These are phyloP conservation scores for Anniella stebbinsi DNA, from an alignment of 2,797 vertebrate genomes.

Conservation along the genomic window DNA sequence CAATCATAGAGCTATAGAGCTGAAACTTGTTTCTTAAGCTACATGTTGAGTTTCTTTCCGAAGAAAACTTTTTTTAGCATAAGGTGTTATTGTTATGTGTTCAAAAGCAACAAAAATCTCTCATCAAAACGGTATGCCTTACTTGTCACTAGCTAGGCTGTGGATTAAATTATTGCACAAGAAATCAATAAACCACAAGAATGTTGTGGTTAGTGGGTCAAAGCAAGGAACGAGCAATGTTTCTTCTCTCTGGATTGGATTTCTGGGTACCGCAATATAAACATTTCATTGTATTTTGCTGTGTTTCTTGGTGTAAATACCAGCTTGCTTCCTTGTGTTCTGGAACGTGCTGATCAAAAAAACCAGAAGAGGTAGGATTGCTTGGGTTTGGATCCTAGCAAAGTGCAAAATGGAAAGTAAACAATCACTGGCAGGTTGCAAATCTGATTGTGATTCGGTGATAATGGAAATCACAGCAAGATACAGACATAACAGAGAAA, in stretches of 20 bases:
- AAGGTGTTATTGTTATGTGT: background rate
- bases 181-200: background rate
- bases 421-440: slow-evolving; percentile 2
- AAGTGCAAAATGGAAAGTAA: slow-evolving; percentile 56
- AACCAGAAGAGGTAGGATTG: background rate
- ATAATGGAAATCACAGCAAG: slow-evolving; percentile 65
- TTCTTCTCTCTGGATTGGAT: background rate
- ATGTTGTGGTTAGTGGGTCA: background rate
- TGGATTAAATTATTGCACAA: background rate
- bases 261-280: background rate
- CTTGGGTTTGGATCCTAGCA: slow-evolving; percentile 39
- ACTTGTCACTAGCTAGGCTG: background rate
- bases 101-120: background rate
- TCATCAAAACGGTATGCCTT: background rate
- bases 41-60: background rate
- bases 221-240: background rate
- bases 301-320: background rate
- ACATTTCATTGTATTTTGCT: background rate
- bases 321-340: background rate
- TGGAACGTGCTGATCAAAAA: slow-evolving; percentile 17
- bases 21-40: slow-evolving; percentile 1
- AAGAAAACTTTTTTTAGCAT: background rate
- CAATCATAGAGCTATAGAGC: background rate
- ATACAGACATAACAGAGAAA: background rate
- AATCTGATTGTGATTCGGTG: slow-evolving; percentile 32